A percentile compares a stretch with the other conserved stretches of the same genome.
phyloP scores from a whole-genome alignment of 2,888 invertebrate species.

The Galeruca laticollis region DNA sequence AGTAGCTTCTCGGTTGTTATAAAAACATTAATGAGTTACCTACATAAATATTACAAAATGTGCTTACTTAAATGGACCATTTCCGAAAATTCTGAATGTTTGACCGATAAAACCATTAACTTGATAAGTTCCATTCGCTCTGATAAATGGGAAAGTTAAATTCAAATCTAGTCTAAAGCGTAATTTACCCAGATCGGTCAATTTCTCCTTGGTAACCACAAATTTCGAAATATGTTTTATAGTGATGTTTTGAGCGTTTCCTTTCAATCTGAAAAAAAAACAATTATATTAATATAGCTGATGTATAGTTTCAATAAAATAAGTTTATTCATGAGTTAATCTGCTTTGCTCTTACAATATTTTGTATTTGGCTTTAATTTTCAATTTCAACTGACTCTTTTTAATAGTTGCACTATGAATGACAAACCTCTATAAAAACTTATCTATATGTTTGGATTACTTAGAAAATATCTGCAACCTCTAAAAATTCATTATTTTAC shows the following conservation, averaged over 20 bases:
- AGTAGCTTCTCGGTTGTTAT: no score
- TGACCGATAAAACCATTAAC: conserved; percentile 62
- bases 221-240: conserved; percentile 64
- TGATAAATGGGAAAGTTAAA: conserved; percentile 63
- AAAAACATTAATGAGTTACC: background rate
- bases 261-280: conserved; percentile 59
- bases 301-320: no score
- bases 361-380: background rate
- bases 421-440: no score
- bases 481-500: no score
- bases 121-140: conserved; percentile 63
- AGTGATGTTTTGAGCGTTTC: conserved; percentile 61
- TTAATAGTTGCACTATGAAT: no score
- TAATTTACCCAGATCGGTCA: conserved; percentile 58
- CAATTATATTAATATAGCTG: conserved; percentile 10
- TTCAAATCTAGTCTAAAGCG: conserved; percentile 60
- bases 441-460: no score
- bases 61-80: conserved; percentile 64
- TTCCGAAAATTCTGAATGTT: conserved; percentile 61
- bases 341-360: background rate
- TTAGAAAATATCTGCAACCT: no score
- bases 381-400: background rate
- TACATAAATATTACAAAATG: conserved; percentile 3
- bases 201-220: conserved; percentile 60
- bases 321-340: no score